A percentile compares a stretch with the other conserved stretches of the same genome.
phyloP scores from a whole-genome alignment of 64 coral and sea anemone species.

The Astreopora myriophthalma region DNA sequence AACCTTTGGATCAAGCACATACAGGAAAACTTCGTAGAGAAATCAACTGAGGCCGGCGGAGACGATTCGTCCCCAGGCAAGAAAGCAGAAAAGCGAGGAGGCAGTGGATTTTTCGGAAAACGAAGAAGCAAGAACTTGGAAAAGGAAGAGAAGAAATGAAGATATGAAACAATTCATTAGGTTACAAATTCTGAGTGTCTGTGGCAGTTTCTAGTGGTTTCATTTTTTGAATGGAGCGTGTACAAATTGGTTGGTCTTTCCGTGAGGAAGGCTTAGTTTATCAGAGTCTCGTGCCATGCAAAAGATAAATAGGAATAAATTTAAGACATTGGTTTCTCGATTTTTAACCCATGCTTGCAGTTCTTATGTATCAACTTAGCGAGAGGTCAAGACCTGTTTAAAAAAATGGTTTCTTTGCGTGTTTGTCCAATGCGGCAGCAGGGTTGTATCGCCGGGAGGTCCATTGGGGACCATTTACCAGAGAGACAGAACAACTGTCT shows the following conservation, averaged over 20 bases:
- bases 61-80: slow-evolving; percentile 56
- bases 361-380: not conserved
- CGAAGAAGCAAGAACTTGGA: slow-evolving; percentile 92
- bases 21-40: slow-evolving; percentile 42
- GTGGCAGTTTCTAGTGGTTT: not conserved
- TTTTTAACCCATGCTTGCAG: not conserved
- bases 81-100: slow-evolving; percentile 58
- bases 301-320: not conserved
- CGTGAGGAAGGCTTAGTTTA: not conserved
- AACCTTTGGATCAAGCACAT: slow-evolving; percentile 85
- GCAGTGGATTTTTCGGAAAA: slow-evolving; percentile 82
- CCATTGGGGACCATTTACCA: not conserved
- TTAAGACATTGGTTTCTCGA: not conserved
- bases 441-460: no score
- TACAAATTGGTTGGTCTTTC: not conserved
- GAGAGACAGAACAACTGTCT: not conserved
- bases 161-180: not conserved
- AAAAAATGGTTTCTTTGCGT: not conserved
- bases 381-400: not conserved
- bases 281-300: not conserved
- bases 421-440: not conserved
- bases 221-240: slow-evolving; percentile 24
- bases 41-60: not conserved
- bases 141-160: slow-evolving; percentile 51
- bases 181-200: slow-evolving; percentile 11